These are phyloP conservation scores for Chaetura pelagica DNA, from an alignment of 2,113 vertebrate genomes.

Conservation along the genomic window DNA sequence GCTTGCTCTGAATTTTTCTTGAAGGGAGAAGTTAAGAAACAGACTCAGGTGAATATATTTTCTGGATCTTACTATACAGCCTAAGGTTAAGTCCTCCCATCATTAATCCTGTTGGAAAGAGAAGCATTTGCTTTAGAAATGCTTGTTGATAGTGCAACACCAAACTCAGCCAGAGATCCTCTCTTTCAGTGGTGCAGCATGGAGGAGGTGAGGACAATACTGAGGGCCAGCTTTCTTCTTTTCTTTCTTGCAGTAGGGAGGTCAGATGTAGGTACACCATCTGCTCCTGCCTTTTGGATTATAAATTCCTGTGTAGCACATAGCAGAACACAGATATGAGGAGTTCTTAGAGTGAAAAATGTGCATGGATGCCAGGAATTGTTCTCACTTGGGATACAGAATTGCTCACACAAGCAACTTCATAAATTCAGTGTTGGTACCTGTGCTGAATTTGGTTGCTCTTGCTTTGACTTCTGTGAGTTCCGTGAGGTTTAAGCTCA, in stretches of 20 bases:
- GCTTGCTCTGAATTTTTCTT: not conserved
- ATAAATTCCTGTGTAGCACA: not conserved
- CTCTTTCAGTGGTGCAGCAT: not conserved
- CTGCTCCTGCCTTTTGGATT: slow-evolving; percentile 32
- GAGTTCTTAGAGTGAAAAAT: not conserved
- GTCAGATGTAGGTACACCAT: not conserved
- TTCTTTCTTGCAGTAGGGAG: not conserved
- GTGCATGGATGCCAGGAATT: slow-evolving; percentile 19
- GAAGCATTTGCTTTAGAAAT: not conserved
- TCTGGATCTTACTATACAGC: not conserved
- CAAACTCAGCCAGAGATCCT: not conserved
- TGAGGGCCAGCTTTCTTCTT: not conserved
- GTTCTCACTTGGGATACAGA: slow-evolving; percentile 41
- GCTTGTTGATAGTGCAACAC: not conserved
- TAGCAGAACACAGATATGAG: not conserved
- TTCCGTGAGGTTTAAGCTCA: not conserved
- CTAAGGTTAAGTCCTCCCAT: not conserved
- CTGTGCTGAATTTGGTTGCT: not conserved
- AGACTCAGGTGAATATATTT: not conserved
- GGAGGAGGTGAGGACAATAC: slow-evolving; percentile 14
- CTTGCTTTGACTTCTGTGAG: not conserved
- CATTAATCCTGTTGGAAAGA: not conserved
- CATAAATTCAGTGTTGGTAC: not conserved
- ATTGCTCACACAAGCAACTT: slow-evolving; percentile 5
- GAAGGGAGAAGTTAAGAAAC: slow-evolving; percentile 5